Evolutionary conservation across 2,113 vertebrate species (phyloP), one percentile per base, ranked within the genome.

Genomic region (Scomber colias): DNA sequence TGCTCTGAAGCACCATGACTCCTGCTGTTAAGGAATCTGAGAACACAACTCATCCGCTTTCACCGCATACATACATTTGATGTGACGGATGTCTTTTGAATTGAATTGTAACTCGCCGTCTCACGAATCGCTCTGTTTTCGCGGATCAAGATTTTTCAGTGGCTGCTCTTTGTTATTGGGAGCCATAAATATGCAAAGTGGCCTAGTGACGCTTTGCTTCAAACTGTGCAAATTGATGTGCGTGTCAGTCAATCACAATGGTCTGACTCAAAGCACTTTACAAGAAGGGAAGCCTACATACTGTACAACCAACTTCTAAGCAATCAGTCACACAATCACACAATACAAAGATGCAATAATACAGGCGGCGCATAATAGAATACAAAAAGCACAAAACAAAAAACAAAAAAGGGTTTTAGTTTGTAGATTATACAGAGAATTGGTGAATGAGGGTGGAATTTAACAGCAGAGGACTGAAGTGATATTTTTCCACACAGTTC

Each of bases 131-230:
- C 24, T 60, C 31, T 19, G 11, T 12, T 17, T 68, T 50, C 15
- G 16, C 50, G 48, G 31, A 62, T 57, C 63, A 46, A 56, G 63
- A 44, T 75, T 27, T 54, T 82, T 15, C 35, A 56, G 64, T 11
- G 12, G 13, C 16, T 4, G 6, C 40, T 66, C 70, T 7, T 35
- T 66, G 55, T 46, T 54, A 0, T n/a, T 14, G 24, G 46, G 24
- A 71, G 71, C 63, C 49, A 45, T 27, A 75, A 40, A 84, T 86
- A 90, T 92, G 83, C 85, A 86, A 89, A 89, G 76, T 77, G 62
- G 62, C 80, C 65, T 0, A 0, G 19, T 35, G 67, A 19, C 57
- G 69, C 71, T 84, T 79, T 79, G 78, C 72, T 48, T 85, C 83
- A 73, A 65, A 51, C 81, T 76, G 82, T 53, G 87, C 45, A 84